A percentile compares a stretch with the other conserved stretches of the same genome.
Conservation (phyloP, 2,113 vertebrate species). For the Atrichornis clamosus region DNA sequence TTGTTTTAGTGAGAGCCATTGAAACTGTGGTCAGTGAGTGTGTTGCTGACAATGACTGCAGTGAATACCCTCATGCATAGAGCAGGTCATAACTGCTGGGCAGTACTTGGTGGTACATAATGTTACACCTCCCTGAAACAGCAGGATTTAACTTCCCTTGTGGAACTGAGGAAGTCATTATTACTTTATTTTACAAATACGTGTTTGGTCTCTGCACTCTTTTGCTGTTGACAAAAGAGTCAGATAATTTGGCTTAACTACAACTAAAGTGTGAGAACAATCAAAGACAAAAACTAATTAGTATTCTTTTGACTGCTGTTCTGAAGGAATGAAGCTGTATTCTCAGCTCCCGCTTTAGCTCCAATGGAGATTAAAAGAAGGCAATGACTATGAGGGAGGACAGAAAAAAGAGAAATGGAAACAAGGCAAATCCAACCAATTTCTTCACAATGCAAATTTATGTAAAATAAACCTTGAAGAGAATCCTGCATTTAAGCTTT, state of each 20-base stretch:
- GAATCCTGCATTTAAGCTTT: neutral
- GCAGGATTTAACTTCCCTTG: neutral
- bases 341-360: neutral
- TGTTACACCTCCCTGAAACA: neutral
- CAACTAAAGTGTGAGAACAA: neutral
- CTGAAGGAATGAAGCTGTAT: neutral
- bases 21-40: neutral
- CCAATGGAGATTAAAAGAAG: neutral
- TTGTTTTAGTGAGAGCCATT: neutral
- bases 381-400: neutral
- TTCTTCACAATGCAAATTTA: neutral
- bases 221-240: neutral
- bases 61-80: neutral
- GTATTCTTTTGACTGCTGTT: neutral
- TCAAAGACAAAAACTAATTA: neutral
- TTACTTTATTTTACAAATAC: neutral
- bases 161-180: neutral
- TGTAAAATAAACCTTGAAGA: neutral
- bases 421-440: neutral
- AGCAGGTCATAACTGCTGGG: neutral
- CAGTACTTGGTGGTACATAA: neutral
- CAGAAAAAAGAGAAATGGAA: neutral
- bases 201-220: neutral
- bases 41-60: neutral
- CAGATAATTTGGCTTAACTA: neutral